Evolutionary conservation across 1,140 invertebrate species (phyloP), one percentile per base, ranked within the genome.

Genomic region (Drosophila grimshawi): DNA sequence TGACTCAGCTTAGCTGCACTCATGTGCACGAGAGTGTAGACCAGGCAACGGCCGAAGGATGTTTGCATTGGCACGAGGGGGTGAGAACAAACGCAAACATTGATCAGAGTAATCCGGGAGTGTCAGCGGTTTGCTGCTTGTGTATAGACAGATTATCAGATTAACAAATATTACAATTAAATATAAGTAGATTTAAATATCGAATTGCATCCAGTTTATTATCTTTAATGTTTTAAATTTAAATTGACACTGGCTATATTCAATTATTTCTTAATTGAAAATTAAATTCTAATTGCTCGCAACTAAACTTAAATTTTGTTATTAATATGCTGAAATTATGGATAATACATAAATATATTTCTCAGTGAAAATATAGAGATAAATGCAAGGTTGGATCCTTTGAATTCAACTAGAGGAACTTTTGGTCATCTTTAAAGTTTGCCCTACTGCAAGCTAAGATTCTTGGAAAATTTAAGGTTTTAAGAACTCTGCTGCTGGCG

Each of bases 1-100:
- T 75, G 66, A 75, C 67, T 75, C 71, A 74, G 72, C 60, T 57
- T 43, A 57, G 41, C 39, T 70, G 41, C 43, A 37, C 27, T 64
- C 64, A 49, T 48, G 52, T 46, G 53, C 52, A 37, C 19, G 32
- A 10, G 19, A 56, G 45, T 27, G 11, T 27, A 6, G 48, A 19
- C 19, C 60, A 27, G 11, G 49, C 30, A 52, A 11, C 30, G 48
- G 19, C 43, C 10, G 27, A 56, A 75, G 66, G 72, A 75, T 62
- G 27, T 43, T 35, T 48, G 59, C 6, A n/a, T 41, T n/a, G 37
- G 7, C 8, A 32, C 30, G 49, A 7, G 30, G 68, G 52, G 41
- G 11, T 70, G 59, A 57, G 52, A 19, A 48, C 43, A 8, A 10
- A 19, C 3, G 30, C 61, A 49, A 70, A 39, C 43, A 41, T 4